A percentile compares a stretch with the other conserved stretches of the same genome.
These are phyloP conservation scores for Melieria omissa DNA, from an alignment of 2,888 invertebrate genomes.

Conservation along the genomic window DNA sequence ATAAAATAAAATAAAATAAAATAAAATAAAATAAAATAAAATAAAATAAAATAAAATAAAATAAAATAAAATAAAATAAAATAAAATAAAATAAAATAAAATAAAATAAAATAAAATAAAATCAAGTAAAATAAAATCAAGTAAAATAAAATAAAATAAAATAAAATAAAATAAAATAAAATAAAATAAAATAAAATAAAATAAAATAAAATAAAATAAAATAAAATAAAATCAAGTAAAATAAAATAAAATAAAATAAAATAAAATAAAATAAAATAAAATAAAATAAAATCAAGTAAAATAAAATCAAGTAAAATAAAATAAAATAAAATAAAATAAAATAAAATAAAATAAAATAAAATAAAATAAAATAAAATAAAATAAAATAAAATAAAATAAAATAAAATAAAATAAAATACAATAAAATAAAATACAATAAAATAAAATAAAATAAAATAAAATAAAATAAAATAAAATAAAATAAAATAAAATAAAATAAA, in stretches of 20 bases:
- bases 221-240: background rate
- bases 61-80: background rate
- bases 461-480: slow-evolving; percentile 3
- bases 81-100: background rate
- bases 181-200: background rate
- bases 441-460: background rate
- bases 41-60: background rate
- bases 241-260: background rate
- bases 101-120: background rate
- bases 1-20: background rate
- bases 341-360: background rate
- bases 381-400: background rate
- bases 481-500: background rate
- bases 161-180: background rate
- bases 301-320: too few species aligned
- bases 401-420: background rate
- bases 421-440: background rate
- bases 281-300: too few species aligned
- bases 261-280: too few species aligned
- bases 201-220: background rate
- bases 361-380: slow-evolving; percentile 1
- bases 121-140: background rate
- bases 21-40: background rate
- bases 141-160: background rate
- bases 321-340: background rate